Evolutionary conservation across 1,140 invertebrate species (phyloP).

Genomic region (Contarinia nasturtii): DNA sequence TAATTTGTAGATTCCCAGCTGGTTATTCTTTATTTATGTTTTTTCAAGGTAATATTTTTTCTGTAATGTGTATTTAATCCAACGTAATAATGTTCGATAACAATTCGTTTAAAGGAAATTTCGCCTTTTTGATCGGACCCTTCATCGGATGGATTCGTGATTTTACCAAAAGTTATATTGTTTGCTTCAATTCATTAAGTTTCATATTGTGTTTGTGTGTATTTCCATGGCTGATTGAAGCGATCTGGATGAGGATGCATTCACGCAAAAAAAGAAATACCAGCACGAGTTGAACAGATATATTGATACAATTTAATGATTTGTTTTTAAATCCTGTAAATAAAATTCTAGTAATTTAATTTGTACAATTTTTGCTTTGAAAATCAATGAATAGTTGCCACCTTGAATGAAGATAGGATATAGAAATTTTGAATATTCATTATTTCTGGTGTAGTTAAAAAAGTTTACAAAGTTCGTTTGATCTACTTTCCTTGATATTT

Average conservation of each 20-base stretch:
- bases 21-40: background rate
- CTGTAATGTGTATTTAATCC: background rate
- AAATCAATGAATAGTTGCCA: too few relatives aligned
- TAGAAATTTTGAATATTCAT: too few relatives aligned
- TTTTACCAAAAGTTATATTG: background rate
- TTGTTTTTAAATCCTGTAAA: too few relatives aligned
- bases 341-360: too few relatives aligned
- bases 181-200: background rate
- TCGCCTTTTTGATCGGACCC: background rate
- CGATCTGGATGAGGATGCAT: background rate
- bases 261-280: background rate
- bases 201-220: background rate
- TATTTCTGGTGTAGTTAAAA: too few relatives aligned
- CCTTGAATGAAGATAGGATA: too few relatives aligned
- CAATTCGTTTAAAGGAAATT: conserved; percentile 4
- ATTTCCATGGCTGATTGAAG: background rate
- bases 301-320: too few relatives aligned
- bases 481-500: too few relatives aligned
- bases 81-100: conserved; percentile 14
- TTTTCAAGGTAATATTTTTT: background rate
- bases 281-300: too few relatives aligned
- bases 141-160: background rate
- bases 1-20: background rate
- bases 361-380: too few relatives aligned
- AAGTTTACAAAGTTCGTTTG: too few relatives aligned